Conservation (phyloP, 2,113 vertebrate genomes). For the Xenopus tropicalis region UCB_Xtro_10.0 CM004445.2:74263501-74264000, state of each 20-base stretch:
- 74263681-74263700: constrained; percentile 28
- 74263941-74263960: background rate
- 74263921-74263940: background rate
- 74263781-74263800: constrained; percentile 5
- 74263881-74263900: background rate
- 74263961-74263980: background rate
- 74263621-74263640: constrained; percentile 34
- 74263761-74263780: background rate
- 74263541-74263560: constrained; percentile 28
- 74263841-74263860: background rate
- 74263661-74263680: constrained; percentile 37
- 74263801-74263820: background rate
- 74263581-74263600: constrained; percentile 32
- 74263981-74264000: background rate
- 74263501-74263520: constrained; percentile 33
- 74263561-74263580: constrained; percentile 40
- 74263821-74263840: background rate
- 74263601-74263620: constrained; percentile 33
- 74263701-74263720: constrained; percentile 19
- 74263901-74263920: background rate
- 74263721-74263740: constrained; percentile 34
- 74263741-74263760: constrained; percentile 31
- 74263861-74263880: background rate
- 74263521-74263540: constrained; percentile 40
- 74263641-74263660: constrained; percentile 29